Base-by-base conservation (phyloP, 2,888 invertebrate species). In the Heteropelma amictum region DNA sequence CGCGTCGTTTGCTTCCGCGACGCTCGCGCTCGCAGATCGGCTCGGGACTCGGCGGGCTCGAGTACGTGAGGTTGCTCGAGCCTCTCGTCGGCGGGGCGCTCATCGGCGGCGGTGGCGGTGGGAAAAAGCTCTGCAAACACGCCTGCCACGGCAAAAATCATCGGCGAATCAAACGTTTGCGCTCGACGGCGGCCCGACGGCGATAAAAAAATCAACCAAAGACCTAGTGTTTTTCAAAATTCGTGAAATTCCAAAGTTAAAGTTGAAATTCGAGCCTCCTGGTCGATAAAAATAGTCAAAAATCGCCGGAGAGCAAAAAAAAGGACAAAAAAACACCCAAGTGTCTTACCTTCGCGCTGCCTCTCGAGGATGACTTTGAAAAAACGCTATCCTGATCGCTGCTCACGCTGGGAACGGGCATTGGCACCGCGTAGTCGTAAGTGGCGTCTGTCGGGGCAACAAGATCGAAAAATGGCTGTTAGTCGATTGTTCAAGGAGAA, bases 111-210 rank as follows among this genome's bases (percentile, higher is more conserved):
- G 89, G 89, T 21, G 89, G 88, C 49, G 89, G 89, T 54, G 89
- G 89, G 81, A 89, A 89, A 83, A 89, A 89, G 80, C 88, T 89
- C 88, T 89, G 89, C 82, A 89, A 87, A 81, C 89, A 89, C 58
- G 89, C 89, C 89, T 89, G 77, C 79, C 49, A 53, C 77, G 76
- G 40, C 64, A 12, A 63, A 28, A 38, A 33, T 28, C 17, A 0
- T 5, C 58, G 65, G 60, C 56, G 30, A 51, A 40, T 8, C 14
- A 1, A 58, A 21, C 1, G 26, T 40, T 58, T 8, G n/a, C n/a
- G n/a, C n/a, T n/a, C n/a, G n/a, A n/a, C n/a, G n/a, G n/a, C n/a
- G n/a, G n/a, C n/a, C n/a, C n/a, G n/a, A n/a, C n/a, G n/a, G n/a
- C n/a, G n/a, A n/a, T n/a, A n/a, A n/a, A n/a, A n/a, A n/a, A n/a